phyloP scores from a whole-genome alignment of 2,888 invertebrate species.

The Coelopa pilipes region DNA sequence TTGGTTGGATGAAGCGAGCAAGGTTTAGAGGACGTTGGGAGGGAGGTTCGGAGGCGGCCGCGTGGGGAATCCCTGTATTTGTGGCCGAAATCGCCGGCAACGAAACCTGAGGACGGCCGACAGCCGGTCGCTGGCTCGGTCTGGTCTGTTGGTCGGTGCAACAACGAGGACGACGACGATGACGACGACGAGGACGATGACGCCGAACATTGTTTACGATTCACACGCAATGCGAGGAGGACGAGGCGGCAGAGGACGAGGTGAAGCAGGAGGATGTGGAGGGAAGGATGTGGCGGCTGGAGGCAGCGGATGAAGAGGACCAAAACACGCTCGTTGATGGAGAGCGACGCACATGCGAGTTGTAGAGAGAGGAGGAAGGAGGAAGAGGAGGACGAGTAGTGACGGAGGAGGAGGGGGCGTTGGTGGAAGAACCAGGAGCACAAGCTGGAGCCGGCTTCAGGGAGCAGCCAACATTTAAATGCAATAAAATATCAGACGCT shows the following conservation, averaged over 20 bases:
- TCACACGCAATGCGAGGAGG: conserved; percentile 12
- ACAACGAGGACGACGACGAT: no score
- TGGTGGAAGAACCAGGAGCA: no score
- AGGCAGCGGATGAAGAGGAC: no score
- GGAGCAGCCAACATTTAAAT: background rate
- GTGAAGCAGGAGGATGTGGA: background rate
- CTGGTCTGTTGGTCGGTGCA: background rate
- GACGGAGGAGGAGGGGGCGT: no score
- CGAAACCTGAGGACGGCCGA: background rate
- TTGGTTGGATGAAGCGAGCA: background rate
- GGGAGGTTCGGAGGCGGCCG: background rate
- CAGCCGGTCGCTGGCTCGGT: background rate
- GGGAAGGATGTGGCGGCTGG: no score
- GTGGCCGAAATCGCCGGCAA: conserved; percentile 4
- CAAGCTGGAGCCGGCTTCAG: no score
- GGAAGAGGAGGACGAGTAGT: no score
- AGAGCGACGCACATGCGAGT: conserved; percentile 1
- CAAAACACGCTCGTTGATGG: no score
- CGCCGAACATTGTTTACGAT: background rate
- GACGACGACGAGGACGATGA: background rate
- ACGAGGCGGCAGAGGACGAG: background rate
- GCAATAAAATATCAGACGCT: conserved; percentile 23
- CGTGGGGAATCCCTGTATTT: background rate
- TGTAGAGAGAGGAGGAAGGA: no score
- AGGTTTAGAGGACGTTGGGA: background rate